A percentile compares a stretch with the other conserved stretches of the same genome.
These are phyloP conservation scores for Habrosyne pyritoides DNA, from an alignment of 2,888 invertebrate genomes.

Conservation along the genomic window DNA sequence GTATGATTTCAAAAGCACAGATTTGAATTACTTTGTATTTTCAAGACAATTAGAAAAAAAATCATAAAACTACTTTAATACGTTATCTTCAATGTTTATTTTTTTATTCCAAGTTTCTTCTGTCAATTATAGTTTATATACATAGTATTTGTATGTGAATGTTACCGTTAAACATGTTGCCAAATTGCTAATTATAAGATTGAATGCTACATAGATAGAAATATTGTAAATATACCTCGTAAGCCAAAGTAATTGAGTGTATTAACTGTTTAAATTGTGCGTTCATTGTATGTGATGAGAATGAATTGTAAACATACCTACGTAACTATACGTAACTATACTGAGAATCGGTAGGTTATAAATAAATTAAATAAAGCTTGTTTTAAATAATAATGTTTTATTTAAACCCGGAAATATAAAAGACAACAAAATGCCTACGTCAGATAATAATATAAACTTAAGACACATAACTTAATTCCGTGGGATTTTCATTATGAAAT, in stretches of 20 bases:
- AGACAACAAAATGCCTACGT: background rate
- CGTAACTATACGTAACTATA: constrained; percentile 61
- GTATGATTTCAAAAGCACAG: too few species aligned
- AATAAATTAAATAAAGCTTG: constrained; percentile 76
- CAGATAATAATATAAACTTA: background rate
- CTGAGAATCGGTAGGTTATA: constrained; percentile 67
- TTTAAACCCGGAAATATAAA: constrained; percentile 16
- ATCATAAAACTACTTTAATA: too few species aligned
- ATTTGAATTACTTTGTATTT: too few species aligned
- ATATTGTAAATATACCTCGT: constrained; percentile 75
- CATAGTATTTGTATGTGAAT: constrained; percentile 63
- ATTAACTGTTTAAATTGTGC: constrained; percentile 58
- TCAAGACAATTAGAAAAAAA: too few species aligned
- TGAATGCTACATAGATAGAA: constrained; percentile 67
- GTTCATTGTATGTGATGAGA: constrained; percentile 42
- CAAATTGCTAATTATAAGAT: constrained; percentile 76
- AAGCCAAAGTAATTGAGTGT: constrained; percentile 69
- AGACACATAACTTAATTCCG: background rate
- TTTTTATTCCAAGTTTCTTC: constrained; percentile 55
- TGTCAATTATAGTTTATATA: constrained; percentile 73
- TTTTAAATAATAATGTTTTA: constrained; percentile 65
- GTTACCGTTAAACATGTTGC: constrained; percentile 76
- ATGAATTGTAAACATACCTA: constrained; percentile 50
- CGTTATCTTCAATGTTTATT: constrained; percentile 18
- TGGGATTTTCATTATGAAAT: constrained; percentile 2